Evolutionary conservation across 2,113 vertebrate genomes (phyloP), one percentile per base, ranked within the genome.

Genomic region (Cisticola juncidis): DNA sequence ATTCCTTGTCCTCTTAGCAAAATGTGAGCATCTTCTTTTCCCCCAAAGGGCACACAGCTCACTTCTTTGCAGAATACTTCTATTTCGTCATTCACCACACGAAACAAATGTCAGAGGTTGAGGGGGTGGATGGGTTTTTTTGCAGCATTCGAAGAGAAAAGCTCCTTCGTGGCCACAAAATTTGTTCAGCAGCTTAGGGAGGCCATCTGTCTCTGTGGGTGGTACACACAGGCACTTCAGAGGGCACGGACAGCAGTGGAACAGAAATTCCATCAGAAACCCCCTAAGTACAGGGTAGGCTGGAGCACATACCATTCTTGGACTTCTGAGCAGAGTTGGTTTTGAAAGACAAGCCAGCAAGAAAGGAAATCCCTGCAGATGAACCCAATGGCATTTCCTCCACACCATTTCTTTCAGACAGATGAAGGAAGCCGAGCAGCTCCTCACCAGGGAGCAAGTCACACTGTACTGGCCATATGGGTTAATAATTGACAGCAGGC

Each of bases 171-270:
- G 9, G 72, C 82, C 93, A 92, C 88, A 90, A 61, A 90, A 81
- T 95, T 96, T 92, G 76, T 78, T 93, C 48, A 6, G 88, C 76
- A 84, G 82, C 73, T 94, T 45, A 61, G 57, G 40, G 57, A 78
- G 80, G 79, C 80, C 93, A 84, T 88, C 86, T 95, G 88, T 71
- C 92, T 81, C 90, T 2, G 72, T 95, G 92, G 95, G 96, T 96
- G 94, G 93, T 35, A 84, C 28, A 36, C 40, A 60, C 25, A 36
- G 31, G 44, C 17, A 5, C 69, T 72, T 61, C 31, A 44, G 69
- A 95, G 83, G 69, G 69, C 88, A 93, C 1, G 0, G 23, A 64
- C 76, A 86, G 51, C 68, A 51, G 18, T 6, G 40, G 45, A 24
- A 83, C 62, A 94, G 44, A 78, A 92, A 94, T 81, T 48, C 89